A percentile compares a stretch with the other conserved stretches of the same genome.
These are phyloP conservation scores for Nycticebus coucang DNA, from an alignment of 2,113 vertebrate species.

Conservation along the genomic window DNA sequence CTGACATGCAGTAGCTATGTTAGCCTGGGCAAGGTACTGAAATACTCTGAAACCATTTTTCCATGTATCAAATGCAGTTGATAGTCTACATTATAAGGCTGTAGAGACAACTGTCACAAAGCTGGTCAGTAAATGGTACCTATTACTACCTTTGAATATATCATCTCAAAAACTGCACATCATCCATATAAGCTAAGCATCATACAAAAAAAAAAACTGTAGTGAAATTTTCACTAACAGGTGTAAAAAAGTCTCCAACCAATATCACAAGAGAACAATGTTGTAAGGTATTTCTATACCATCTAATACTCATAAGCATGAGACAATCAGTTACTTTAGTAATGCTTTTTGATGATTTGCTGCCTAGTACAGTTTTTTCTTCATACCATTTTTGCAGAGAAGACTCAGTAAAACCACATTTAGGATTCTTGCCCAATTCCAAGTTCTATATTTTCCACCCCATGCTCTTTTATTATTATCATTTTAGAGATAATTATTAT, in stretches of 20 bases:
- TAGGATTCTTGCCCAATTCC: conserved; percentile 32
- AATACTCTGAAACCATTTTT: background rate
- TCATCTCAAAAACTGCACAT: conserved; percentile 18
- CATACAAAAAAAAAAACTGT: background rate
- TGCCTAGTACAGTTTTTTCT: background rate
- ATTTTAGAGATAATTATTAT: no score
- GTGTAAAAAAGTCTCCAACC: conserved; percentile 20
- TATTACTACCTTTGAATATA: conserved; percentile 26
- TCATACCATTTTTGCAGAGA: background rate
- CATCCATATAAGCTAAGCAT: background rate
- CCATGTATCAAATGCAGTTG: conserved; percentile 1
- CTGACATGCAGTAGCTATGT: background rate
- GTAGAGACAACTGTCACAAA: conserved; percentile 11
- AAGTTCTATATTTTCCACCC: background rate
- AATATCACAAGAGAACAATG: background rate
- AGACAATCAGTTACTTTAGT: background rate
- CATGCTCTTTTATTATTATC: background rate
- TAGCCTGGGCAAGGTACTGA: background rate
- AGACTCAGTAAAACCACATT: conserved; percentile 32
- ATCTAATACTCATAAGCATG: conserved; percentile 1
- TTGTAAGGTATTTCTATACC: background rate
- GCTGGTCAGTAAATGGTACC: background rate
- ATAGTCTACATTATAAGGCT: background rate
- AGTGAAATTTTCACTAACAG: conserved; percentile 20
- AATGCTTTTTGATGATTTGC: conserved; percentile 23